Evolutionary conservation across 2,113 vertebrate genomes (phyloP).

Genomic region (Dicaeum eximium): DNA sequence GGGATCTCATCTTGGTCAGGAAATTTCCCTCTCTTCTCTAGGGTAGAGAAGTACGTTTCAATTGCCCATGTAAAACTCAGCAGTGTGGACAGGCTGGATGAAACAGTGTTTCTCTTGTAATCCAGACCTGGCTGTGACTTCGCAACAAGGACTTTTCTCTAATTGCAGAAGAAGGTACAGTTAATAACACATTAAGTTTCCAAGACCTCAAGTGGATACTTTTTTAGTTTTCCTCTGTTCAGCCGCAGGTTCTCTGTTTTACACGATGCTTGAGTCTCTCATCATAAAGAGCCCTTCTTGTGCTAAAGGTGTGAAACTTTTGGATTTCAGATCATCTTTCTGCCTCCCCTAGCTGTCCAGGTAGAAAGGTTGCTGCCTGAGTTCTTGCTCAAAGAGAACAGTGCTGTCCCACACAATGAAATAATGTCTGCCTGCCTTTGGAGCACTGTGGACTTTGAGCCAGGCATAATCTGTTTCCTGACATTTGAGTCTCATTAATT

Average conservation of each 20-base stretch:
- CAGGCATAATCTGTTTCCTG: slow-evolving; percentile 3
- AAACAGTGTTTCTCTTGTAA: not conserved
- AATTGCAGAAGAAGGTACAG: not conserved
- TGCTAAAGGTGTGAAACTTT: not conserved
- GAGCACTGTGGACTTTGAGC: not conserved
- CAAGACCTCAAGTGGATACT: not conserved
- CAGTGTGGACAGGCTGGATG: not conserved
- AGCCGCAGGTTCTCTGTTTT: not conserved
- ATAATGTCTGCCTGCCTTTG: not conserved
- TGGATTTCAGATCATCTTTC: not conserved
- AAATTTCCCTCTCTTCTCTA: not conserved
- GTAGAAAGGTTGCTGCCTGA: not conserved
- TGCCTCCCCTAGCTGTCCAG: not conserved
- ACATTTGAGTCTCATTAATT: slow-evolving; percentile 47
- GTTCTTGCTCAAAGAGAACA: not conserved
- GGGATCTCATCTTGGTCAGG: not conserved
- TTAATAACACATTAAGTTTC: not conserved
- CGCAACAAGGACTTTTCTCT: not conserved
- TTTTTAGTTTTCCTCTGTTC: not conserved
- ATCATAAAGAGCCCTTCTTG: not conserved
- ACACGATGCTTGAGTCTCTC: not conserved
- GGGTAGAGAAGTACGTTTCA: not conserved
- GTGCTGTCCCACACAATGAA: not conserved
- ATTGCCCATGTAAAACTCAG: not conserved
- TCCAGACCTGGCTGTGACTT: not conserved